These are phyloP conservation scores for Cryptotermes secundus DNA, from an alignment of 1,140 invertebrate genomes.

Conservation along the genomic window DNA sequence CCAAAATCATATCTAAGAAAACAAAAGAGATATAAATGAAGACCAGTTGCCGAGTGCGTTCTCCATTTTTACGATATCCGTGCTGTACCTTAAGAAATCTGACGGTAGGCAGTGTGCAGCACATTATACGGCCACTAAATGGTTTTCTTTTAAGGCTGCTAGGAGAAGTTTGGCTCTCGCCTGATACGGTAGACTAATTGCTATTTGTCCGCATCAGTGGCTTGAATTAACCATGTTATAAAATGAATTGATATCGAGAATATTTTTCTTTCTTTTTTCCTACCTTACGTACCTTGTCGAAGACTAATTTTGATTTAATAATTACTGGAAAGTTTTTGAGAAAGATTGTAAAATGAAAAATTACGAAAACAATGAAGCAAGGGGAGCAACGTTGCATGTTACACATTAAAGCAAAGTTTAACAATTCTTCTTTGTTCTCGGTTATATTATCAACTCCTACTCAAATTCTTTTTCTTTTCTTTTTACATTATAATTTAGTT, in stretches of 20 bases:
- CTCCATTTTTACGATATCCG: not conserved
- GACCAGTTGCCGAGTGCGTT: too few species aligned
- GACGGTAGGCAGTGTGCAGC: not conserved
- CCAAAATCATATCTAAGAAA: too few species aligned
- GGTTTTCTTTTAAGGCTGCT: constrained; percentile 18
- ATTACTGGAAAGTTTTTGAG: constrained; percentile 31
- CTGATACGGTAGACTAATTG: constrained; percentile 26
- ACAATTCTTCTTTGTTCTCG: constrained; percentile 19
- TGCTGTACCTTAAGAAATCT: not conserved
- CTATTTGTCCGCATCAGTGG: constrained; percentile 32
- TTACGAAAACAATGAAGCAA: constrained; percentile 34
- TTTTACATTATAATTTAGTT: not conserved
- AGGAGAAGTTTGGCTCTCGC: not conserved
- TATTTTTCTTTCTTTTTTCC: not conserved
- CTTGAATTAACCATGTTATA: constrained; percentile 33
- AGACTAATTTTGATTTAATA: constrained; percentile 35
- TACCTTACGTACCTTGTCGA: constrained; percentile 28
- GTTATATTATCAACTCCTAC: not conserved
- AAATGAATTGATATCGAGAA: constrained; percentile 35
- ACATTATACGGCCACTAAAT: constrained; percentile 25
- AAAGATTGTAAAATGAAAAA: constrained; percentile 30
- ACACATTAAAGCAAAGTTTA: constrained; percentile 21
- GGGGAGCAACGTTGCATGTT: constrained; percentile 13
- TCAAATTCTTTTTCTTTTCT: not conserved
- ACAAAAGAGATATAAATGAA: too few species aligned